Evolutionary conservation across 2,113 vertebrate genomes (phyloP).

Genomic region (Probosciger aterrimus): DNA sequence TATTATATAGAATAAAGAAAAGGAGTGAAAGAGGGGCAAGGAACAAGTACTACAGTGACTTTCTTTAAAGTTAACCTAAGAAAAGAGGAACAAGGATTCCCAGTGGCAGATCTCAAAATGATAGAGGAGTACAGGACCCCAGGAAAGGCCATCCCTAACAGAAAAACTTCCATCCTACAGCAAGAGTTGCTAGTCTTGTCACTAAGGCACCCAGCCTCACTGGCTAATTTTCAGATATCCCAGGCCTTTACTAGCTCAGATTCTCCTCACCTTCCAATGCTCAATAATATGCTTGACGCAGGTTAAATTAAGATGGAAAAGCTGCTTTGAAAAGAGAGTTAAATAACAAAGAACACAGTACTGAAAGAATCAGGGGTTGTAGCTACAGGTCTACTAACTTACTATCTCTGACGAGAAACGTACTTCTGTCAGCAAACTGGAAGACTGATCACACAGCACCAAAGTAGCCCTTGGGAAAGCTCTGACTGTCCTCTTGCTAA

Average conservation of each 20-base stretch:
- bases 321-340: not conserved
- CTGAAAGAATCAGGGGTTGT: not conserved
- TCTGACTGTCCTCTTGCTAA: constrained; percentile 14
- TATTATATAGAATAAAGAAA: not conserved
- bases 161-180: not conserved
- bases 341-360: not conserved
- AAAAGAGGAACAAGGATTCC: not conserved
- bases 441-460: not conserved
- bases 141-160: not conserved
- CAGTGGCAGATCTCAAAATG: not conserved
- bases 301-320: not conserved
- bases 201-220: not conserved
- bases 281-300: not conserved
- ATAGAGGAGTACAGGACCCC: not conserved
- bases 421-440: not conserved
- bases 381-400: constrained; percentile 26
- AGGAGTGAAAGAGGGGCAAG: not conserved
- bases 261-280: accelerated
- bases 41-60: not conserved
- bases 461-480: constrained; percentile 15
- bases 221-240: not conserved
- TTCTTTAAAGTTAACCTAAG: not conserved
- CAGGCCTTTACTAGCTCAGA: not conserved
- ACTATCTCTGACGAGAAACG: not conserved
- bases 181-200: not conserved